Conservation (phyloP, 2,113 vertebrate genomes). For the Rhadina sibilatrix region DNA sequence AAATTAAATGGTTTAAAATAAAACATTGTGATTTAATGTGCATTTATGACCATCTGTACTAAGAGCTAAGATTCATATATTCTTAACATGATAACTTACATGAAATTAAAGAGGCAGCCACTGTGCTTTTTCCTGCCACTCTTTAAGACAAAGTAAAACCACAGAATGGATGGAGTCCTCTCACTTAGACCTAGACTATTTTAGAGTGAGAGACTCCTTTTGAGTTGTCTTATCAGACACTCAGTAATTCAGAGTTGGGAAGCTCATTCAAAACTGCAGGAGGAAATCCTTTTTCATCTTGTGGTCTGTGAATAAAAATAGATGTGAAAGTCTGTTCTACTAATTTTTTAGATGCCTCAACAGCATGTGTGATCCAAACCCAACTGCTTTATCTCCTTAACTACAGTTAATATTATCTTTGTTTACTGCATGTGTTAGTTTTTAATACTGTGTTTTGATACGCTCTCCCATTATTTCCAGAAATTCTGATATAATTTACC, state of each 20-base stretch:
- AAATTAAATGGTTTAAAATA: slow-evolving; percentile 12
- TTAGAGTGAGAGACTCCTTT: not conserved
- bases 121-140: not conserved
- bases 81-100: not conserved
- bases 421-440: not conserved
- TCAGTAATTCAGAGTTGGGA: not conserved
- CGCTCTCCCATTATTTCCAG: not conserved
- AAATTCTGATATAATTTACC: not conserved
- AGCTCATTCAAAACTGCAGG: not conserved
- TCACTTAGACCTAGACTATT: not conserved
- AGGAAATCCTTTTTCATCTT: not conserved
- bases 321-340: not conserved
- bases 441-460: not conserved
- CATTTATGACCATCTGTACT: not conserved
- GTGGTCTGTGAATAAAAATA: slow-evolving; percentile 23
- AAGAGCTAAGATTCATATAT: not conserved
- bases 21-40: not conserved
- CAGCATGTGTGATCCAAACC: not conserved
- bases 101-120: not conserved
- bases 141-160: not conserved
- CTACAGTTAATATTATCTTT: not conserved
- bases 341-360: slow-evolving; percentile 6
- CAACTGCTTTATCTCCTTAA: slow-evolving; percentile 17
- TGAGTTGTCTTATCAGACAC: not conserved
- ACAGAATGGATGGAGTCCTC: not conserved